Evolutionary conservation across 2,113 vertebrate genomes (phyloP), one percentile per base, ranked within the genome.

Genomic region (Anguilla japonica): DNA sequence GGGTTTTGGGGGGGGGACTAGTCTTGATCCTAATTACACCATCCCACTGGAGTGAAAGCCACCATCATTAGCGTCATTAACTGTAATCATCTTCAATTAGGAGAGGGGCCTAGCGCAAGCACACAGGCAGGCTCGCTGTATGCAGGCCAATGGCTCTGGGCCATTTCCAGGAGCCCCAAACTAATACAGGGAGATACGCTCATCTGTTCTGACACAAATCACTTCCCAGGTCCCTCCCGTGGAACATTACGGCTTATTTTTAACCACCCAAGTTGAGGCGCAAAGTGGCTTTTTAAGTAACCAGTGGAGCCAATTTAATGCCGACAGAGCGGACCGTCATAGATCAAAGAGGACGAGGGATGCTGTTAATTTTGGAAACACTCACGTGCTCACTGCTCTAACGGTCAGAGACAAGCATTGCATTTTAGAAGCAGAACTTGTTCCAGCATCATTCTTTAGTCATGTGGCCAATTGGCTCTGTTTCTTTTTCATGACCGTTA

Each of bases 21-120:
- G 90, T 90, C 95, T 95, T 96, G 94, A 96, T 96, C 95, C 92
- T 97, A 96, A 97, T 96, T 96, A 92, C 92, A 93, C 92, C 92
- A 94, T 95, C 96, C 96, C 96, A 93, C 95, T 96, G 94, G 89
- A 94, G 94, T 94, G 94, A 95, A 75, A 96, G 93, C 93, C 92
- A 90, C 91, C 94, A 95, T 97, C 96, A 96, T 96, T 95, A 95
- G 91, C 95, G 93, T 95, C 96, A 97, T 97, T 97, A 97, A 95
- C 93, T 93, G 92, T 95, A 97, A 97, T 97, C 95, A 96, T 92
- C 91, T 92, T 91, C 94, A 93, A 96, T 97, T 96, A 96, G 91
- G 94, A 93, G 92, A 90, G 80, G 89, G 90, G 91, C 91, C 60
- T 92, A 93, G 92, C 81, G 85, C 87, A 91, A 86, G 89, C 89